These are phyloP conservation scores for Gymnocephalus cernua DNA, from an alignment of 2,113 vertebrate species.

Conservation along the genomic window DNA sequence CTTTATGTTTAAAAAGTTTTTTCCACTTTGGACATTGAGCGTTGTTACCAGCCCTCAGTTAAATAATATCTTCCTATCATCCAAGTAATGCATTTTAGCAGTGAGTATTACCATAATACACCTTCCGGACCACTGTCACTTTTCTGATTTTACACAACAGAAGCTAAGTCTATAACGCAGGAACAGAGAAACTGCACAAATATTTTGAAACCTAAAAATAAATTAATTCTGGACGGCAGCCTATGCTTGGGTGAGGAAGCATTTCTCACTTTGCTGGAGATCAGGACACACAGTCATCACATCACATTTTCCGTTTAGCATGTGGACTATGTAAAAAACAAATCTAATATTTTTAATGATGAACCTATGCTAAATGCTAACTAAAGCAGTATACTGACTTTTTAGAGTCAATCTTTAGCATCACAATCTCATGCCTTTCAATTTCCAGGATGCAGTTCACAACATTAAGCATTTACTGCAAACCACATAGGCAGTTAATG, in stretches of 20 bases:
- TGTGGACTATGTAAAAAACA: neutral
- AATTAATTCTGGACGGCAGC: constrained; percentile 51
- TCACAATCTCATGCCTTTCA: neutral
- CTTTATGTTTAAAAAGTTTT: constrained; percentile 3
- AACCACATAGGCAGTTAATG: neutral
- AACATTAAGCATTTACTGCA: neutral
- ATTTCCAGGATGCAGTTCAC: neutral
- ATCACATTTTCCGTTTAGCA: constrained; percentile 28
- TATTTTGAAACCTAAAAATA: constrained; percentile 66
- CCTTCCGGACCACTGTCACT: constrained; percentile 18
- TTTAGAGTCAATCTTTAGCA: neutral
- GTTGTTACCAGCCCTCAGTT: neutral
- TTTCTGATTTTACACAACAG: constrained; percentile 37
- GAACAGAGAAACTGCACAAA: constrained; percentile 40
- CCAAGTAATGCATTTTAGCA: neutral
- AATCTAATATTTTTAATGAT: neutral
- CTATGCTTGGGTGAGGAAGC: constrained; percentile 56
- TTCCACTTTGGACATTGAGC: neutral
- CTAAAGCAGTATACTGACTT: neutral
- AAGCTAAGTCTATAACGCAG: constrained; percentile 22
- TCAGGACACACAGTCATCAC: constrained; percentile 49
- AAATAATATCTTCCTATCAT: neutral
- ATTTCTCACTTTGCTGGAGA: constrained; percentile 59
- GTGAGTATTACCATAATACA: neutral
- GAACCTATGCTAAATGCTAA: neutral